A percentile compares a stretch with the other conserved stretches of the same genome.
Conservation (phyloP, 2,797 vertebrate species). For the Neopelma chrysocephalum region DNA sequence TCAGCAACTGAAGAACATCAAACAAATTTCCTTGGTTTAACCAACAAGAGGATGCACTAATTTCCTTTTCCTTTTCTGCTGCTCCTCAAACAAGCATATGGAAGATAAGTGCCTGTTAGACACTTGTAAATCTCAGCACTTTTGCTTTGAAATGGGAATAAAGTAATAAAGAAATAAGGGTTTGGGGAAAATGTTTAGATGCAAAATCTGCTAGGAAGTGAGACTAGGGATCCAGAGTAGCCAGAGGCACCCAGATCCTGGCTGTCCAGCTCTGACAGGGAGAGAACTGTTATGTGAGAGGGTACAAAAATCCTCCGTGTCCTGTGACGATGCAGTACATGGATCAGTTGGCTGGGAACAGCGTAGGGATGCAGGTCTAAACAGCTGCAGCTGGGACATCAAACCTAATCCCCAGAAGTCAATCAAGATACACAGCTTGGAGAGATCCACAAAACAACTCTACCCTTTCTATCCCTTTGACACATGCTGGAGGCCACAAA, state of each 20-base stretch:
- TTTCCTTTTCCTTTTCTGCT: slow-evolving; percentile 29
- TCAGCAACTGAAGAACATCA: not conserved
- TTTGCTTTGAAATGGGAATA: not conserved
- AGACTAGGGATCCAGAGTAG: not conserved
- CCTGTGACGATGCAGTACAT: not conserved
- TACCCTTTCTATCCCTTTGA: not conserved
- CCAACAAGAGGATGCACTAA: not conserved
- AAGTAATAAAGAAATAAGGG: not conserved
- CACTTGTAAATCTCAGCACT: not conserved
- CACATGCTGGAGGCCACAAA: not conserved
- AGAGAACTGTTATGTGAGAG: not conserved
- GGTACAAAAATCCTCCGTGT: not conserved
- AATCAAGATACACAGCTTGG: not conserved
- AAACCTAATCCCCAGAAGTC: not conserved
- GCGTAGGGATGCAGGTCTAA: not conserved
- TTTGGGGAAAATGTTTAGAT: not conserved
- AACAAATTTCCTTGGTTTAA: not conserved
- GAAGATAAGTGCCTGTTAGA: not conserved
- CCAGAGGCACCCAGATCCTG: not conserved
- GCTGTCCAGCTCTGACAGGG: not conserved
- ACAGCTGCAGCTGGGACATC: not conserved
- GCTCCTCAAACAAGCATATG: not conserved
- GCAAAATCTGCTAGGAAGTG: not conserved
- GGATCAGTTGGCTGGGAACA: not conserved
- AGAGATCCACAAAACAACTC: not conserved